Base-by-base conservation (phyloP, 2,797 vertebrate genomes). In the Halcyon smyrnensis region DNA sequence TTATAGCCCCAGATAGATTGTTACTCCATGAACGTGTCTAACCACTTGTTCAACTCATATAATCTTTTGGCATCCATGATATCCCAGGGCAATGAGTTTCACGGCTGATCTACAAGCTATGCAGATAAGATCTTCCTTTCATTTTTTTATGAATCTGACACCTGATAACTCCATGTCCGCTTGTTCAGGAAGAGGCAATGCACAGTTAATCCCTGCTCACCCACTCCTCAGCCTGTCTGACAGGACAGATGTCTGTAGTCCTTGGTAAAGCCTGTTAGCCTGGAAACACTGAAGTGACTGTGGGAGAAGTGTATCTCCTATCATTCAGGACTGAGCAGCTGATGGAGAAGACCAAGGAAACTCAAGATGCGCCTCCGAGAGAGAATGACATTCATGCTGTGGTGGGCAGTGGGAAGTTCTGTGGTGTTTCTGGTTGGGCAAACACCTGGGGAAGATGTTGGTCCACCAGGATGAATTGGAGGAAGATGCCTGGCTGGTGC, bases 91-190 rank as follows among this genome's bases (percentile, higher is more conserved):
- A 53, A 54, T 57, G 57, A 78, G 57, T 67, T 95, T 86, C 76
- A 62, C 1, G 36, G 84, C 76, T 95, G 65, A 94, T 91, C 75
- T 87, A 62, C 60, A 69, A 92, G 83, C 45, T 84, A 69, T 84
- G 91, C 50, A 95, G 87, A 93, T 78, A 80, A 94, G 64, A 83
- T 81, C 76, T 95, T 87, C 76, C 59, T 65, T 79, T 76, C 15
- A 20, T 83, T 91, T 91, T 62, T 69, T 80, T 87, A 77, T 45
- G 57, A 89, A 67, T 87, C 36, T 93, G 82, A 41, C 56, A 85
- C 53, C 57, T 68, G 68, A 91, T 68, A 91, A 80, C 68, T 80
- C 54, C 51, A 53, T 7, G 4, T 74, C n/a, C 0, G 0, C 75
- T 91, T 95, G 48, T n/a, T 90, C 91, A 93, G 89, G 87, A 95